These are phyloP conservation scores for Drosophila greeni DNA, from an alignment of 2,888 invertebrate species.

Conservation along the genomic window DNA sequence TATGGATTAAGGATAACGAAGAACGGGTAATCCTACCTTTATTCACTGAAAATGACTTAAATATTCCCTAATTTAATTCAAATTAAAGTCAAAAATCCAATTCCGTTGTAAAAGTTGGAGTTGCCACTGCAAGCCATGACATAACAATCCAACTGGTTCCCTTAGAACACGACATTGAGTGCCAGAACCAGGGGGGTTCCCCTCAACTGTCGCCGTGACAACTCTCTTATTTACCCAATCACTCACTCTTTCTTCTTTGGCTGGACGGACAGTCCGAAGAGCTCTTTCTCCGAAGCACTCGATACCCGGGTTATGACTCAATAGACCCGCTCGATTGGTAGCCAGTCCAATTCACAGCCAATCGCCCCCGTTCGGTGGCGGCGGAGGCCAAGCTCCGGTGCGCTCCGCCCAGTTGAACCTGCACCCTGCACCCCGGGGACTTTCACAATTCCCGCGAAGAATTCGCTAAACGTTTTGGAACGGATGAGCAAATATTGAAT, in stretches of 20 bases:
- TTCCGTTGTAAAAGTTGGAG: background rate
- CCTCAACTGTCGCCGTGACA: background rate
- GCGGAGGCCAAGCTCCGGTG: constrained; percentile 56
- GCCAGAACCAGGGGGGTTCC: constrained; percentile 11
- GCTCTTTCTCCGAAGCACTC: constrained; percentile 30
- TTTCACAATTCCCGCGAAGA: constrained; percentile 65
- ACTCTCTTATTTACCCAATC: constrained; percentile 11
- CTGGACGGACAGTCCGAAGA: constrained; percentile 15
- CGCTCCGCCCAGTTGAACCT: constrained; percentile 54
- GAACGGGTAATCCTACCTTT: background rate
- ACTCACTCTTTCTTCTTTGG: constrained; percentile 5
- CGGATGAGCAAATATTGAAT: constrained; percentile 61
- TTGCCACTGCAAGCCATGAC: background rate
- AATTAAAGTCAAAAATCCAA: background rate
- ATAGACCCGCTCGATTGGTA: constrained; percentile 28
- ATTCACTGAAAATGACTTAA: background rate
- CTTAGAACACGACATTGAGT: constrained; percentile 1
- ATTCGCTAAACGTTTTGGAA: constrained; percentile 40
- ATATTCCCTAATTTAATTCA: too few relatives aligned
- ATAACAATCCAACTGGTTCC: constrained; percentile 1
- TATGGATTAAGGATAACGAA: constrained; percentile 5
- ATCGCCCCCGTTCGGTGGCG: constrained; percentile 39
- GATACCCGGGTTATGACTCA: constrained; percentile 31
- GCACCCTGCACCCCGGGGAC: constrained; percentile 52
- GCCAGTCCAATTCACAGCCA: constrained; percentile 34